phyloP scores from a whole-genome alignment of 23 tunicate species.

The Phallusia fumigata region DNA sequence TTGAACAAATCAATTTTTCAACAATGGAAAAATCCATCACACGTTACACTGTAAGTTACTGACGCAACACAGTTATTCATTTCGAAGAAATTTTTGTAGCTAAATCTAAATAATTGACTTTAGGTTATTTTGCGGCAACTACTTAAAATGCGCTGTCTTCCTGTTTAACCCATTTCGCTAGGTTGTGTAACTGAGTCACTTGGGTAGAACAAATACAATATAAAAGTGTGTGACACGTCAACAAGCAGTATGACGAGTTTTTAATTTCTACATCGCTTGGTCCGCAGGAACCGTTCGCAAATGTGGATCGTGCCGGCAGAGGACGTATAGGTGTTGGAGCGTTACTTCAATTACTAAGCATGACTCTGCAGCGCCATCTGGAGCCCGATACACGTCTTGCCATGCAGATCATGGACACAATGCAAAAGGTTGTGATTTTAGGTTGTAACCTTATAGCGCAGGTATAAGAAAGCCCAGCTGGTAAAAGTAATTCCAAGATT shows the following conservation, averaged over 20 bases:
- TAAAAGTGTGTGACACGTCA: no score
- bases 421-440: slow-evolving; percentile 53
- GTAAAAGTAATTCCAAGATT: no score
- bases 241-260: no score
- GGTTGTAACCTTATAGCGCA: no score
- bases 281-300: slow-evolving; percentile 59
- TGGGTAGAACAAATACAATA: no score
- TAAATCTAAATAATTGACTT: no score
- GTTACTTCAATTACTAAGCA: slow-evolving; percentile 55
- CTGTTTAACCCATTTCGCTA: background rate
- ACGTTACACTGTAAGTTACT: slow-evolving; percentile 62
- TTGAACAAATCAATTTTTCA: slow-evolving; percentile 59
- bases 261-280: background rate
- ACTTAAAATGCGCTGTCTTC: no score
- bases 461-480: no score
- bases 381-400: slow-evolving; percentile 64
- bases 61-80: background rate
- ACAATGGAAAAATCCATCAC: slow-evolving; percentile 63
- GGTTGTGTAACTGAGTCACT: no score
- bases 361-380: slow-evolving; percentile 69
- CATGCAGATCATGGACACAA: slow-evolving; percentile 63
- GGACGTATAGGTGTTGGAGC: slow-evolving; percentile 81
- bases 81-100: no score
- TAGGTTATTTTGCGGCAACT: no score
- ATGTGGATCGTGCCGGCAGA: slow-evolving; percentile 78